Evolutionary conservation across 2,888 invertebrate genomes (phyloP).

Genomic region (Rosalia funebris): DNA sequence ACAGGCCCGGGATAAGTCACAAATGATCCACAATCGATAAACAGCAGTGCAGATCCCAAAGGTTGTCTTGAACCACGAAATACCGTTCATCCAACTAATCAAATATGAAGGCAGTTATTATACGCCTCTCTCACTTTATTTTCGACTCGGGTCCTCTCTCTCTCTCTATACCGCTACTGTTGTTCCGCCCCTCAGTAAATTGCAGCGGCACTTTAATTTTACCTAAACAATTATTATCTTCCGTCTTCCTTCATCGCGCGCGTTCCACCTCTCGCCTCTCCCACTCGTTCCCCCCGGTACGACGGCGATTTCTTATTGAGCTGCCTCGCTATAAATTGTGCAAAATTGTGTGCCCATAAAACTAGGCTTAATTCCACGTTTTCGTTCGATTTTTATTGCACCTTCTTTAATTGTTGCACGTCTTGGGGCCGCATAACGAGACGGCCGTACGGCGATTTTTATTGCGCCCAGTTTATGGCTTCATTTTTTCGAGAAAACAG

Average conservation of each 20-base stretch:
- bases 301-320: constrained; percentile 16
- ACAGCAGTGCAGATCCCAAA: constrained; percentile 6
- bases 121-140: constrained; percentile 45
- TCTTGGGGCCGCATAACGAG: neutral
- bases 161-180: constrained; percentile 56
- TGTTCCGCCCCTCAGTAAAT: constrained; percentile 60
- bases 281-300: constrained; percentile 1
- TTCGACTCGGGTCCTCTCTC: constrained; percentile 33
- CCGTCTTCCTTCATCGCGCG: constrained; percentile 43
- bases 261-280: neutral
- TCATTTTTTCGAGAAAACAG: neutral
- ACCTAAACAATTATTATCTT: constrained; percentile 60
- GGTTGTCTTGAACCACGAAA: constrained; percentile 37
- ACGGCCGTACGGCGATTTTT: neutral
- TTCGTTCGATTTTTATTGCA: constrained; percentile 5
- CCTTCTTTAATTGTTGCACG: neutral
- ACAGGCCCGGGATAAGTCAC: no score
- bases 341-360: constrained; percentile 20
- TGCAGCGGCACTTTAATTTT: constrained; percentile 60
- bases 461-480: neutral
- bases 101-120: constrained; percentile 58
- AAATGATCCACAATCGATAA: constrained; percentile 9
- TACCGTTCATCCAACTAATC: constrained; percentile 56
- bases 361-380: constrained; percentile 9
- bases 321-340: constrained; percentile 18